Base-by-base conservation (phyloP, 2,888 invertebrate genomes). In the Zygogramma bicolorata region DNA sequence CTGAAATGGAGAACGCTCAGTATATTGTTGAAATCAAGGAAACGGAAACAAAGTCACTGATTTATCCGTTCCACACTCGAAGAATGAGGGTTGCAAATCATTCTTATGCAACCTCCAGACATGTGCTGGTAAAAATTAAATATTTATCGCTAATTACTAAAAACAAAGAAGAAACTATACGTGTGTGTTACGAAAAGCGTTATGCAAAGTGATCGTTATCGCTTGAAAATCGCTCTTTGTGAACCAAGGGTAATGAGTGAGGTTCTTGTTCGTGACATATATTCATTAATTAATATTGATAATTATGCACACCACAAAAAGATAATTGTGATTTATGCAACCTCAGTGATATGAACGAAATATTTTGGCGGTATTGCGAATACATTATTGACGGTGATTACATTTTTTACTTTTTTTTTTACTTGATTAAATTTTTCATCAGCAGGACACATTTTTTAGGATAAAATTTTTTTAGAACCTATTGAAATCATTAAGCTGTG, bases 261-360 rank as follows among this genome's bases (percentile, higher is more conserved):
- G 70, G 70, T 70, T 65, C 65, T 70, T 66, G 65, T 70, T 70
- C 70, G 60, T 70, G 70, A 70, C 70, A 70, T 61, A 70, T 38
- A 66, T 66, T 59, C 58, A 66, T 66, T 46, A 61, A 70, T 70
- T 70, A 66, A 10, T 53, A 49, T 70, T 65, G 34, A 59, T 53
- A 53, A 22, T 22, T 53, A 53, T 7, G 53, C 53, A 27, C 49
- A 20, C 49, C 22, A 10, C 10, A 25, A 8, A n/a, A 27, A 25
- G 27, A n/a, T 8, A 15, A 15, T n/a, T n/a, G n/a, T n/a, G n/a
- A n/a, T n/a, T n/a, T n/a, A n/a, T n/a, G n/a, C n/a, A n/a, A n/a
- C n/a, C n/a, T n/a, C 15, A 13, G 0, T 4, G 53, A 53, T 53
- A 53, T 5, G 27, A 13, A 27, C 25, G 53, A 10, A 53, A 53